phyloP scores from a whole-genome alignment of 2,797 vertebrate genomes.

The Myotis myotis region DNA sequence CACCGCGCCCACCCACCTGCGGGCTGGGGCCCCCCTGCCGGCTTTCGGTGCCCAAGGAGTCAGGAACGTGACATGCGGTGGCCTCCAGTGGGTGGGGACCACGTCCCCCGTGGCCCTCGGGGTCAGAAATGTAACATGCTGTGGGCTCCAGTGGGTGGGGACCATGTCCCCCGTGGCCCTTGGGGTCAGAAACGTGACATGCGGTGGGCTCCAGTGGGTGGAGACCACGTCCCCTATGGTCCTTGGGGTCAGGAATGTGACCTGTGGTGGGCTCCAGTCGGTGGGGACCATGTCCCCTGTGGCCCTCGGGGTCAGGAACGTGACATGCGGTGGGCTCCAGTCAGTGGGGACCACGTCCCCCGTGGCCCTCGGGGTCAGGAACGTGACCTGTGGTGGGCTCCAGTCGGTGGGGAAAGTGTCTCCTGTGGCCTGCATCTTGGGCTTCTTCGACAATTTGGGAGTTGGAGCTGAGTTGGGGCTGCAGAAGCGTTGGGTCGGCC shows the following conservation, averaged over 20 bases:
- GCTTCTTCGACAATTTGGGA: constrained; percentile 5
- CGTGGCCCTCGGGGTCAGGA: background rate
- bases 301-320: constrained; percentile 37
- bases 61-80: constrained; percentile 63
- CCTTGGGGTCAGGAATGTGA: no score
- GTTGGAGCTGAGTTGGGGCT: background rate
- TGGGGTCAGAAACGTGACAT: background rate
- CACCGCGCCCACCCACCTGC: accelerated
- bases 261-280: background rate
- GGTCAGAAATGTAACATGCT: no score
- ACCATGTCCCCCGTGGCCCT: background rate
- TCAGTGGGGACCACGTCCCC: constrained; percentile 50
- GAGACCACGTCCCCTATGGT: background rate
- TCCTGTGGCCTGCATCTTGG: background rate
- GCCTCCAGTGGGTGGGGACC: constrained; percentile 71
- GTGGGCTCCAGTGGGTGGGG: background rate
- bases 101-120: accelerated
- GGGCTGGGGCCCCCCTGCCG: accelerated
- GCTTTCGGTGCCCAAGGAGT: background rate
- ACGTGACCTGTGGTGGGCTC: constrained; percentile 58
- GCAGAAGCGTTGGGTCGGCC: background rate
- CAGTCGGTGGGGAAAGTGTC: constrained; percentile 54
- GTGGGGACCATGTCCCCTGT: background rate
- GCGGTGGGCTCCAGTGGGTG: background rate
- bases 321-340: constrained; percentile 49